Evolutionary conservation across 2,113 vertebrate species (phyloP).

Genomic region (Todiramphus saurophagus): DNA sequence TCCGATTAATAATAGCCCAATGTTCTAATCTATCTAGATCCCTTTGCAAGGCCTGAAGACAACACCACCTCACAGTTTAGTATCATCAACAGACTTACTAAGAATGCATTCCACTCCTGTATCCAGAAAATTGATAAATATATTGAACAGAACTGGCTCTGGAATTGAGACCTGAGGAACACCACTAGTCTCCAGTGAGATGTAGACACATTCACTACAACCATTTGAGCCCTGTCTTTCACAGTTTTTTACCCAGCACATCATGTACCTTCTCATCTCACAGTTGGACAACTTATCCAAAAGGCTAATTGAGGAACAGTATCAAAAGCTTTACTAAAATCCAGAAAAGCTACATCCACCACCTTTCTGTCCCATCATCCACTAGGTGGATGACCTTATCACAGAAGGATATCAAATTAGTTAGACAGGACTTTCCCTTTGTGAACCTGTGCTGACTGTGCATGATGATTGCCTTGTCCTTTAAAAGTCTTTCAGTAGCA

Average conservation of each 20-base stretch:
- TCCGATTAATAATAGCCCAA: not conserved
- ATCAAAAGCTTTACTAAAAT: not conserved
- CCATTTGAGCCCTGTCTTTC: not conserved
- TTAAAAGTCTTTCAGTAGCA: not conserved
- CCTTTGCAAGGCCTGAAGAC: not conserved
- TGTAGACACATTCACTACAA: not conserved
- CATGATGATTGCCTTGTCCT: not conserved
- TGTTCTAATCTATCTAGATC: not conserved
- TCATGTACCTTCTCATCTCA: fast-evolving
- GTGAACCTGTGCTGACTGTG: not conserved
- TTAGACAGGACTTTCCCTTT: not conserved
- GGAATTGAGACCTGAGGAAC: not conserved
- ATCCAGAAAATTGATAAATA: not conserved
- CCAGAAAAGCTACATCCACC: not conserved
- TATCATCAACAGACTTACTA: not conserved
- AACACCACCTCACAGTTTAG: not conserved
- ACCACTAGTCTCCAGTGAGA: not conserved
- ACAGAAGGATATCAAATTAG: not conserved
- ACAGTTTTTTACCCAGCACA: not conserved
- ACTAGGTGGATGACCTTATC: not conserved
- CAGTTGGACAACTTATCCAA: not conserved
- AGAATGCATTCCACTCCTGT: not conserved
- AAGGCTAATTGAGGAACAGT: not conserved
- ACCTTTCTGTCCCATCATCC: not conserved
- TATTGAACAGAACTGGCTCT: not conserved